Evolutionary conservation across 2,113 vertebrate species (phyloP).

Genomic region (Salvator merianae): DNA sequence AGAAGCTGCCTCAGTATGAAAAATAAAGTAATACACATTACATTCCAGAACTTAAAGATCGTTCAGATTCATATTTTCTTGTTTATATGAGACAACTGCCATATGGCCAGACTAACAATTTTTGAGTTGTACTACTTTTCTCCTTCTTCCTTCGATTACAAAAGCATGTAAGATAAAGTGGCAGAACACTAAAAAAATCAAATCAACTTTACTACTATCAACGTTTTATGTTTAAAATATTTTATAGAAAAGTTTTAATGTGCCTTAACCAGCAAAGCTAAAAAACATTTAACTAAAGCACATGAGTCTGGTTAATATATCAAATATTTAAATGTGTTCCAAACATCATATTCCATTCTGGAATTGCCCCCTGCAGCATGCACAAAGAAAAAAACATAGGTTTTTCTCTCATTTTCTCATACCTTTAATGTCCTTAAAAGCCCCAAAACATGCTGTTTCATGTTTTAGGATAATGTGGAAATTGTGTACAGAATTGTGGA

Average conservation of each 20-base stretch:
- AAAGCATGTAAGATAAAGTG: not conserved
- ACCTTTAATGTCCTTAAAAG: not conserved
- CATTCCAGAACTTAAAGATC: not conserved
- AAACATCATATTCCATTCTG: not conserved
- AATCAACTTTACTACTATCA: no score
- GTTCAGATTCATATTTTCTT: not conserved
- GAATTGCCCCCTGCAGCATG: not conserved
- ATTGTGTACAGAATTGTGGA: not conserved
- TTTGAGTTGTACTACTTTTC: not conserved
- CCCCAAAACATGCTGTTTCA: not conserved
- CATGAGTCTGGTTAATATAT: not conserved
- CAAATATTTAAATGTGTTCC: not conserved
- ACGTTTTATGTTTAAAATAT: no score
- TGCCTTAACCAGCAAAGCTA: not conserved
- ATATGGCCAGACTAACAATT: no score
- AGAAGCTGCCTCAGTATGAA: not conserved
- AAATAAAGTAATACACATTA: not conserved
- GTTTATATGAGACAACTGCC: not conserved
- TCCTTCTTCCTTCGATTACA: not conserved
- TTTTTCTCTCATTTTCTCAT: not conserved
- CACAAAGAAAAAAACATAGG: not conserved
- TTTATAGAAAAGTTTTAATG: no score
- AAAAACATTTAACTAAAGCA: not conserved
- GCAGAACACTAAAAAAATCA: no score
- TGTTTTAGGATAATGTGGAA: no score